Conservation (phyloP, 35 echinoderm and acorn worm genomes). For the Strongylocentrotus purpuratus region DNA sequence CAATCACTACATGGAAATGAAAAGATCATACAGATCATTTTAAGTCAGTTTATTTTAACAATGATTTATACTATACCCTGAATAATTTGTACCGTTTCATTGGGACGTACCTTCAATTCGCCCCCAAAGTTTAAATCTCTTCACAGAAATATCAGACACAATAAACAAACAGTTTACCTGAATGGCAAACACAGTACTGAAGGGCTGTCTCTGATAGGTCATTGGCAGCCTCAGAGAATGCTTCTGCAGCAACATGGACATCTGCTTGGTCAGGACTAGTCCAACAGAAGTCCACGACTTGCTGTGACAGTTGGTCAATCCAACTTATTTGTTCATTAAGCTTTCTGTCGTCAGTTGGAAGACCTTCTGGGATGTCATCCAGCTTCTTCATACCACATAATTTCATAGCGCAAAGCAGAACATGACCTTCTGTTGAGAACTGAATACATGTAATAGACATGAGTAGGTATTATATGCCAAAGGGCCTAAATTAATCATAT, state of each 20-base stretch:
- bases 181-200: conserved; percentile 13
- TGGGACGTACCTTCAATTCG: not conserved
- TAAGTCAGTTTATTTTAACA: not conserved
- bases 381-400: not conserved
- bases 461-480: too few relatives aligned
- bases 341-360: not conserved
- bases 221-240: not conserved
- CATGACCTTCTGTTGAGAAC: not conserved
- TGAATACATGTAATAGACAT: not conserved
- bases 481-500: too few relatives aligned
- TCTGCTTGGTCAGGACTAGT: not conserved
- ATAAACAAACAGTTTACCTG: not conserved
- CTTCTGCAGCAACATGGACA: not conserved
- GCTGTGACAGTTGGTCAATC: not conserved
- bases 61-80: not conserved
- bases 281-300: conserved; percentile 31
- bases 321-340: not conserved
- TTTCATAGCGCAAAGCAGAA: not conserved
- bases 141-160: too few relatives aligned
- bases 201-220: not conserved
- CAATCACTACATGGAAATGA: not conserved
- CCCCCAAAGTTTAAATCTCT: too few relatives aligned
- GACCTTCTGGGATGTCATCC: not conserved
- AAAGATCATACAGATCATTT: not conserved
- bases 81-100: not conserved